Evolutionary conservation across 2,888 invertebrate species (phyloP), one percentile per base, ranked within the genome.

Genomic region (Drosophila meridionalis): DNA sequence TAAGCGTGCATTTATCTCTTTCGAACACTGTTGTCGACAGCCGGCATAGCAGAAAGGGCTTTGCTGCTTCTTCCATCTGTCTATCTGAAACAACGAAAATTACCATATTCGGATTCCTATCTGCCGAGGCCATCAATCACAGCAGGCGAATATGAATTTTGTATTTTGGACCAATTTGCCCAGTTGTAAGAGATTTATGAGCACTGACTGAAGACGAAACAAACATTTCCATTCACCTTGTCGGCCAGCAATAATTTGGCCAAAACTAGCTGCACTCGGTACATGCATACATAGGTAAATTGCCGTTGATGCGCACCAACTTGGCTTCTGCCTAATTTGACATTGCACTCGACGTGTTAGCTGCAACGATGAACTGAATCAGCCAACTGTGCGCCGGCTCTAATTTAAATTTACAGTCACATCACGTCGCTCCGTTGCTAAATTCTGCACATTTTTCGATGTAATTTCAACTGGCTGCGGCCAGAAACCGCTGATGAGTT

Each of bases 401-500:
- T 61, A 81, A 82, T 74, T 67, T 61, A 67, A 69, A 73, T 74
- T 69, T 75, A 69, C 85, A 61, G 70, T 70, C 66, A 30, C 61
- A 67, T 66, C 66, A 45, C 61, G 68, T 68, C 61, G 63, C 28
- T 26, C 11, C 61, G 52, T 55, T 67, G 69, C 64, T 56, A 67
- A 72, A 72, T 80, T 80, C 69, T 36, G 53, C 52, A 80, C 76
- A 81, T 83, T 77, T 80, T 83, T 68, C 65, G 79, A 53, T 53
- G 57, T 38, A 71, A 65, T 80, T 80, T 65, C 81, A 62, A 48
- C 62, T 60, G 65, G 56, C 26, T 74, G 59, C 48, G 45, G 59
- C 43, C 52, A 1, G 38, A 66, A 78, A 55, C 77, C 78, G 53
- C 71, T 71, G 78, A 76, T 80, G 81, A 76, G 65, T 71, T 80